phyloP scores from a whole-genome alignment of 2,113 vertebrate genomes.

The Poicephalus meyeri region DNA sequence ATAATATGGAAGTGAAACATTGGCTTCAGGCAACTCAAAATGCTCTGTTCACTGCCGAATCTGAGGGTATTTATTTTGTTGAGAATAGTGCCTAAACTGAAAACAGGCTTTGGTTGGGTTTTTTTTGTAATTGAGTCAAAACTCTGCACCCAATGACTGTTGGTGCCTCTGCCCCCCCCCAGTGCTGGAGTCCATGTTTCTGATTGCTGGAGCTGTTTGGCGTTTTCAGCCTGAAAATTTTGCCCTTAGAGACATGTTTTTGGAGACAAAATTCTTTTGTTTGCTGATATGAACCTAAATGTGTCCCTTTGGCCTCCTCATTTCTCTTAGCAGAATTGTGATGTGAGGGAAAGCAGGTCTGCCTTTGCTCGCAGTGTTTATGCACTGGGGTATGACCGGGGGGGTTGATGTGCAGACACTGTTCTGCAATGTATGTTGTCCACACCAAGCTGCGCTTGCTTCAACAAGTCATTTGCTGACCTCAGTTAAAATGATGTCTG shows the following conservation, averaged over 20 bases:
- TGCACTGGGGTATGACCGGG: not conserved
- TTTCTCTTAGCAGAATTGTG: not conserved
- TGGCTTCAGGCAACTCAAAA: not conserved
- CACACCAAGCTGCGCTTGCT: not conserved
- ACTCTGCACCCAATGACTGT: no score
- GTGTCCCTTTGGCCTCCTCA: not conserved
- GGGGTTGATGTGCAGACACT: not conserved
- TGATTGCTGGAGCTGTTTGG: not conserved
- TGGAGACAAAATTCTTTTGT: not conserved
- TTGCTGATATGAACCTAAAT: accelerated
- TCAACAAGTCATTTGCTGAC: not conserved
- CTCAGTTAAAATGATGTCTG: not conserved
- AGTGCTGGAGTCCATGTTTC: not conserved
- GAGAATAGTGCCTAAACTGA: not conserved
- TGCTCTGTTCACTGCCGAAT: not conserved
- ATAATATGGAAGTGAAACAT: not conserved
- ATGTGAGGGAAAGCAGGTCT: not conserved
- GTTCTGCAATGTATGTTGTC: not conserved
- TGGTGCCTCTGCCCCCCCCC: not conserved
- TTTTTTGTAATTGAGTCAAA: not conserved
- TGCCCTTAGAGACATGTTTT: not conserved
- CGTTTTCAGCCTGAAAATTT: not conserved
- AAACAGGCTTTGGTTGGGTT: not conserved
- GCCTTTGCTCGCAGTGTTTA: not conserved
- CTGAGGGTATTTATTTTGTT: not conserved